These are phyloP conservation scores for Heliornis fulica DNA, from an alignment of 2,113 vertebrate species.

Conservation along the genomic window DNA sequence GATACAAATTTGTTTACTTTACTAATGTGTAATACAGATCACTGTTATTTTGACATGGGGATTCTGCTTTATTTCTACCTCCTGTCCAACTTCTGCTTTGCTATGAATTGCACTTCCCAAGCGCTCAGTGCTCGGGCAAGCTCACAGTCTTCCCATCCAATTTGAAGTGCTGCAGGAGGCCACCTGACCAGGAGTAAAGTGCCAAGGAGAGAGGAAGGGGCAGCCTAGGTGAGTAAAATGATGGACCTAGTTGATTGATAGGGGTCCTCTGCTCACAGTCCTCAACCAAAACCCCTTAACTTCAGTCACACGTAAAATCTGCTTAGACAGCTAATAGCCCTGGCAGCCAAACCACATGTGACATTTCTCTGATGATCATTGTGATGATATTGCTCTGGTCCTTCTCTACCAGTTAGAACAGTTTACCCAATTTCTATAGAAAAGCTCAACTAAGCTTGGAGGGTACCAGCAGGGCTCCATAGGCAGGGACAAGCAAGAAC, in stretches of 20 bases:
- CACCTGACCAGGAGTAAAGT: not conserved
- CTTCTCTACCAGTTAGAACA: not conserved
- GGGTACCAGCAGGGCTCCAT: fast-evolving
- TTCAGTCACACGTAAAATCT: not conserved
- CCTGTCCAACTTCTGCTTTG: not conserved
- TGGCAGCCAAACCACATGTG: not conserved
- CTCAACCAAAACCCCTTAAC: not conserved
- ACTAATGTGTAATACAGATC: not conserved
- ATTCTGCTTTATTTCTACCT: not conserved
- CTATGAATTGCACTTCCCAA: not conserved
- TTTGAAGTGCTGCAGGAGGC: not conserved
- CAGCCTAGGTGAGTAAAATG: not conserved
- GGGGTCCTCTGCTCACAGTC: not conserved
- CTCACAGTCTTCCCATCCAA: not conserved
- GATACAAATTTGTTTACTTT: not conserved
- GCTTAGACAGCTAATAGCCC: not conserved
- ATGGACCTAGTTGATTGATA: not conserved
- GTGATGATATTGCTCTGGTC: not conserved
- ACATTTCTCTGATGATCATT: not conserved
- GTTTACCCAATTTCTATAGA: not conserved
- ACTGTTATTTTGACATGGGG: not conserved
- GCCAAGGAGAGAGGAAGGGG: not conserved
- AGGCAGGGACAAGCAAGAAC: not conserved
- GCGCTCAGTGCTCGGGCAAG: not conserved
- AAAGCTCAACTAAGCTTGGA: not conserved